Evolutionary conservation across 1,140 invertebrate genomes (phyloP).

Genomic region (Subanguina moxae): DNA sequence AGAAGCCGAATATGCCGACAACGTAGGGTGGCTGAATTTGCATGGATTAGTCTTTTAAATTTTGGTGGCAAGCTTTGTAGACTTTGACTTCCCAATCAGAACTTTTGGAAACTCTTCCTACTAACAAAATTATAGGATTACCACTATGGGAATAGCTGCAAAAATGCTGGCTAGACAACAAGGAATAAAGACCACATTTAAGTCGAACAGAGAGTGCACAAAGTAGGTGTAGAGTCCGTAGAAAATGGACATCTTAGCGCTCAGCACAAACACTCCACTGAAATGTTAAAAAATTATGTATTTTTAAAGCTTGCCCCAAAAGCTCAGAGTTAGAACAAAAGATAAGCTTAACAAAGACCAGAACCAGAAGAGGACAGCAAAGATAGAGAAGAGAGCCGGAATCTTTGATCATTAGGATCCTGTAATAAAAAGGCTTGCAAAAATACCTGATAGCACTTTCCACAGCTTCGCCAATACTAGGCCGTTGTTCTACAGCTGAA

Average conservation of each 20-base stretch:
- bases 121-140: no score
- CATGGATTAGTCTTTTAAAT: no score
- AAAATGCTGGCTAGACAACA: no score
- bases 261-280: slow-evolving; percentile 81
- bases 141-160: no score
- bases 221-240: slow-evolving; percentile 97
- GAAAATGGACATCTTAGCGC: slow-evolving; percentile 91
- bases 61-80: no score
- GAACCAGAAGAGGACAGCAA: no score
- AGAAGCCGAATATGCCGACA: slow-evolving; percentile 82
- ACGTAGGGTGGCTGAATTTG: slow-evolving; percentile 69
- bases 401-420: no score
- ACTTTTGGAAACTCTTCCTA: slow-evolving; percentile 63
- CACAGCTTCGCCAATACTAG: slow-evolving; percentile 45
- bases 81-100: background rate
- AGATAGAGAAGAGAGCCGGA: no score
- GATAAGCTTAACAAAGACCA: no score
- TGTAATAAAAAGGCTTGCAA: slow-evolving; percentile 8
- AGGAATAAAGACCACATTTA: slow-evolving; percentile 89
- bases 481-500: background rate
- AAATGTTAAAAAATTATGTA: slow-evolving; percentile 16
- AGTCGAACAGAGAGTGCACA: slow-evolving; percentile 86
- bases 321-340: no score
- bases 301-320: no score
- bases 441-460: slow-evolving; percentile 51